Base-by-base conservation (phyloP, 2,113 vertebrate genomes). In the Alces alces region DNA sequence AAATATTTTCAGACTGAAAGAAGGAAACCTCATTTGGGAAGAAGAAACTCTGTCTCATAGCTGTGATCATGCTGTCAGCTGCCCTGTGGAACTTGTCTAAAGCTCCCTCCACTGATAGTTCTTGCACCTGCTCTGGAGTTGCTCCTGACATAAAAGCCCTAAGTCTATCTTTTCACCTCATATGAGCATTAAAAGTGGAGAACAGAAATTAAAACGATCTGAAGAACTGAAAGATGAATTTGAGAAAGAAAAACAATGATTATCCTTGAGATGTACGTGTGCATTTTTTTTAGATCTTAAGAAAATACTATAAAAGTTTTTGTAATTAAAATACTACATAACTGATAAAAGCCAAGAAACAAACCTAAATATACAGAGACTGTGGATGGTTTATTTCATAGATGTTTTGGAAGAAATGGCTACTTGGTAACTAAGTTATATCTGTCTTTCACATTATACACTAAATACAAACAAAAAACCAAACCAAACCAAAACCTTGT, bases 171-270 rank as follows among this genome's bases (percentile, higher is more conserved):
- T 90, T n/a, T 9, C 17, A 47, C 12, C 13, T 91, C 39, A 47
- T 30, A 25, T 93, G 39, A 76, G 7, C 28, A 64, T 39, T 7
- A 45, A 54, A 84, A 19, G 13, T 70, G 23, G 25, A 86, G 54
- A 89, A 43, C 3, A 47, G 17, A 60, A 61, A 21, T 61, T 23
- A 76, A 92, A 86, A 55, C 16, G 39, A 43, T 73, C 50, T 28
- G 36, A 86, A 45, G n/a, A 93, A 54, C 30, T 33, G 57, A 85
- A 89, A 86, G 43, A 19, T 78, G 21, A 92, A 78, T 70, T 58
- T 45, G 52, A 78, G 89, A 79, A 60, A 52, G 30, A 61, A 86
- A 95, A 82, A 1, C 86, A 82, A 2, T 92, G 25, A 60, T 13
- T 23, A n/a, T 60, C 27, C 28, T 50, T 33, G 33, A 25, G 39